Evolutionary conservation across 2,113 vertebrate species (phyloP).

Genomic region (Eleginops maclovinus): DNA sequence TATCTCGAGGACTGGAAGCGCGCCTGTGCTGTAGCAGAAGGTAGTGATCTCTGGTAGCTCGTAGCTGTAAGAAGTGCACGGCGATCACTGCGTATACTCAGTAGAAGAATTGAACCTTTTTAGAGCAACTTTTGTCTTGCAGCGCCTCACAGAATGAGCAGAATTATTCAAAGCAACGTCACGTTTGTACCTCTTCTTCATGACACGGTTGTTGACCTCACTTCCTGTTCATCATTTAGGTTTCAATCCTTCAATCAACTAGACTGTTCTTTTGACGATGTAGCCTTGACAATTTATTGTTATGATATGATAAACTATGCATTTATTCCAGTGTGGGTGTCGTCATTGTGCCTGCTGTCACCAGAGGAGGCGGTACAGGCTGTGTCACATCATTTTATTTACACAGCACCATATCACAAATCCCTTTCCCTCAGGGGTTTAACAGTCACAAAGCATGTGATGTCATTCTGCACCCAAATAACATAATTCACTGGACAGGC

Average conservation of each 20-base stretch:
- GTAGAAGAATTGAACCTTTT: conserved; percentile 59
- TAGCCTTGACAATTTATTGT: conserved; percentile 63
- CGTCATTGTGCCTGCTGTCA: conserved; percentile 35
- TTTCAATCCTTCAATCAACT: conserved; percentile 34
- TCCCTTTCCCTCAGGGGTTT: no score
- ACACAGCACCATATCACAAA: no score
- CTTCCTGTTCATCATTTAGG: conserved; percentile 54
- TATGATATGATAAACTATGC: conserved; percentile 80
- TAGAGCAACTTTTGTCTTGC: conserved; percentile 56
- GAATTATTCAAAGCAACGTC: conserved; percentile 27
- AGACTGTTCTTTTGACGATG: conserved; percentile 72
- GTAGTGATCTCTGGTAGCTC: conserved; percentile 63
- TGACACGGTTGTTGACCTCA: conserved; percentile 46
- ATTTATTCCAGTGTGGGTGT: conserved; percentile 74
- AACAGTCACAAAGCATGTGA: not conserved
- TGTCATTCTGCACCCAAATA: not conserved
- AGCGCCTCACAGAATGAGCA: conserved; percentile 40
- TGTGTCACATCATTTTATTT: no score
- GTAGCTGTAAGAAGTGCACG: conserved; percentile 56
- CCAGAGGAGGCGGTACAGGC: not conserved
- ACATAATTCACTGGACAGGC: conserved; percentile 9
- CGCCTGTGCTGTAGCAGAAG: conserved; percentile 68
- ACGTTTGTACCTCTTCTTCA: conserved; percentile 48
- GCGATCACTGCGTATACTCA: conserved; percentile 51
- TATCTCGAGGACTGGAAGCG: conserved; percentile 67